Conservation (phyloP, 2,113 vertebrate genomes). For the Hypocryptadius cinnamomeus region DNA sequence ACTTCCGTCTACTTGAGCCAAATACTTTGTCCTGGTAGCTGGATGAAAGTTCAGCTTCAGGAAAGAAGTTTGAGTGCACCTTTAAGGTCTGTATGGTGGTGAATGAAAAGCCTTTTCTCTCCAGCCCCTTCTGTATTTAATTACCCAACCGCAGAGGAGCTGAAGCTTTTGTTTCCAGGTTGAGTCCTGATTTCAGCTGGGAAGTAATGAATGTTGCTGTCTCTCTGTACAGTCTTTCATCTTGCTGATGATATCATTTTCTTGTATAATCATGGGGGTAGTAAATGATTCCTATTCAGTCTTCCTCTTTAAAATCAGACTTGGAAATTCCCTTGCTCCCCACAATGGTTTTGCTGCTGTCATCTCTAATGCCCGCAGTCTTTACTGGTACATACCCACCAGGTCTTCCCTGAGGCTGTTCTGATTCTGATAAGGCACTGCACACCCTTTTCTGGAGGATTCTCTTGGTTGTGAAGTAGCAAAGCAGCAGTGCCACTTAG, state of each 20-base stretch:
- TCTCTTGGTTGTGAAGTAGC: neutral
- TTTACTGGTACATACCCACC: neutral
- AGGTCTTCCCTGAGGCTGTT: neutral
- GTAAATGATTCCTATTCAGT: neutral
- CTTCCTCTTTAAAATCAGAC: neutral
- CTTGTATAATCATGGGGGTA: neutral
- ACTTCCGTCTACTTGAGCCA: neutral
- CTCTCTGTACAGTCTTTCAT: neutral
- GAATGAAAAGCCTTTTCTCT: conserved; percentile 3
- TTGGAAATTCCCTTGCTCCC: neutral
- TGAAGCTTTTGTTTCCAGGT: conserved; percentile 27
- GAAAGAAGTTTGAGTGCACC: neutral
- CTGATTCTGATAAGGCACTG: neutral
- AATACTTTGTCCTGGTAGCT: neutral
- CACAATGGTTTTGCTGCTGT: neutral
- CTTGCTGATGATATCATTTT: neutral
- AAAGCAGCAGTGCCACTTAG: neutral
- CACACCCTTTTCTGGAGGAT: neutral
- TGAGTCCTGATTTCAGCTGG: neutral
- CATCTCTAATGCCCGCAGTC: neutral
- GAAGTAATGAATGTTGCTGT: neutral
- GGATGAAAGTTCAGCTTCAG: neutral
- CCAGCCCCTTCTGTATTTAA: neutral
- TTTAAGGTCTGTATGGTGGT: neutral
- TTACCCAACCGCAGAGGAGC: neutral